Evolutionary conservation across 1,140 invertebrate species (phyloP), one percentile per base, ranked within the genome.

Genomic region (Hyles vespertilio): DNA sequence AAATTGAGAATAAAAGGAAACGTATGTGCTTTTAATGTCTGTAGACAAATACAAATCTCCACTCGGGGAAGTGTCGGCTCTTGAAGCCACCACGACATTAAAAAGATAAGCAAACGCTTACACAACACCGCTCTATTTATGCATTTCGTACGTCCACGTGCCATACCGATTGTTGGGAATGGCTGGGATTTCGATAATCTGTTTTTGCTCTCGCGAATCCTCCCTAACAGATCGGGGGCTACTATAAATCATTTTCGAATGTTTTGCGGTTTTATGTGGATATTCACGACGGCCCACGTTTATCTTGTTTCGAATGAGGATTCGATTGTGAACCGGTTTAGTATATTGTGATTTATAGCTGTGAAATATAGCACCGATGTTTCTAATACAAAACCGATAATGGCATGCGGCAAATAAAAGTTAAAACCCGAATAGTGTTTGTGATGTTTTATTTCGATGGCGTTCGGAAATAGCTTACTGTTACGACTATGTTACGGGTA

Each of bases 181-280:
- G 77, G 75, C 77, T 71, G 74, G 79, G 80, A 78, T 81, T 82
- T 70, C 71, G 73, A 81, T 83, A 85, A 83, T 85, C 82, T 85
- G 80, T 83, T 85, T 83, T 83, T 79, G 74, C 69, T 64, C 69
- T 65, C 66, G 59, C 74, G 67, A 76, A 81, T 72, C 76, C 80
- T 76, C 70, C 68, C 76, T 61, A 74, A 77, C 76, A 77, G 75
- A 81, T 81, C 73, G 75, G 63, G 71, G 70, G 62, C 61, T 61
- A 72, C 74, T 79, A 83, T 85, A 85, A 83, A 83, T 85, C 82
- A 85, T 85, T 79, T 81, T 79, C 74, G 72, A 81, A 81, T 78
- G 77, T 81, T 83, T 83, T 77, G 74, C 74, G 79, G 80, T 79
- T 83, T 85, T 81, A 80, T 80, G 68, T 68, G 73, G 78, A 77